phyloP scores from a whole-genome alignment of 2,888 invertebrate genomes.

The Spicauda simplicius region DNA sequence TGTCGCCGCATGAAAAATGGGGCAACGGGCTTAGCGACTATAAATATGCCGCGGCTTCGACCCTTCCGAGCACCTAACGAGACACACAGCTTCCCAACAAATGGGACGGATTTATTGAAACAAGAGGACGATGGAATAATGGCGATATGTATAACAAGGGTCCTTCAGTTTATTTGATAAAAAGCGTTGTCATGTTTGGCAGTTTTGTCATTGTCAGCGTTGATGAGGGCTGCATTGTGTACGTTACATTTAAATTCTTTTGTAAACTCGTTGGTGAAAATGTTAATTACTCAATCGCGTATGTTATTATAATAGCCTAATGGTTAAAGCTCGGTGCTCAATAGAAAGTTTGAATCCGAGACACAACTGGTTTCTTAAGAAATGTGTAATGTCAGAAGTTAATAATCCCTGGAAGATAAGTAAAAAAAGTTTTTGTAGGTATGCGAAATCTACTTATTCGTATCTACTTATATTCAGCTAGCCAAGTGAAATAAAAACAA shows the following conservation, averaged over 20 bases:
- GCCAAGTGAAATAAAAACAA: too few relatives aligned
- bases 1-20: constrained; percentile 29
- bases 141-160: background rate
- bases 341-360: too few relatives aligned
- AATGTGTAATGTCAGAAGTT: too few relatives aligned
- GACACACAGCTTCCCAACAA: constrained; percentile 21
- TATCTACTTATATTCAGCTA: too few relatives aligned
- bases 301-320: too few relatives aligned
- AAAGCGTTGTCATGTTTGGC: background rate
- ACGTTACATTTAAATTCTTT: background rate
- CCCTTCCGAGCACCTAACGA: constrained; percentile 15
- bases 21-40: constrained; percentile 23
- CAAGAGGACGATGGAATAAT: constrained; percentile 10
- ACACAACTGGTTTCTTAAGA: too few relatives aligned
- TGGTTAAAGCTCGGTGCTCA: too few relatives aligned
- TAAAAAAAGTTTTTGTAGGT: too few relatives aligned
- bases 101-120: constrained; percentile 18
- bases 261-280: background rate
- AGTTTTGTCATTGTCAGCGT: background rate
- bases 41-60: constrained; percentile 22
- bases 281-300: background rate
- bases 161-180: background rate
- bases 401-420: too few relatives aligned
- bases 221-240: background rate
- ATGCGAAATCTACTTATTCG: too few relatives aligned